Conservation (phyloP, 2,113 vertebrate species). For the Ariopsis seemanni region DNA sequence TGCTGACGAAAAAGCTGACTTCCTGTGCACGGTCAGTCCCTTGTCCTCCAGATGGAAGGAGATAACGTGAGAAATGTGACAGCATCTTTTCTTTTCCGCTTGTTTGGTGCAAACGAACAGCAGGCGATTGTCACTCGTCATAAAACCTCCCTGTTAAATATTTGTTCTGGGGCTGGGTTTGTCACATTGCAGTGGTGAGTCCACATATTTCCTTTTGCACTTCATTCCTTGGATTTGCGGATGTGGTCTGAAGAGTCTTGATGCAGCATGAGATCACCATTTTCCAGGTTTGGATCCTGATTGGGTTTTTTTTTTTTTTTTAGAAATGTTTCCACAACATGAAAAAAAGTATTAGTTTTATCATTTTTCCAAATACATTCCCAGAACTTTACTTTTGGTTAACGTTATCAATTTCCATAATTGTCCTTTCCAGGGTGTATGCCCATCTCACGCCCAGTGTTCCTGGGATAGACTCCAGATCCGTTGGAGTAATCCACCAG, state of each 20-base stretch:
- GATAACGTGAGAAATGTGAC: conserved; percentile 60
- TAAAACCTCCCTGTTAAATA: conserved; percentile 73
- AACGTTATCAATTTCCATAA: background rate
- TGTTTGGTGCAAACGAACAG: conserved; percentile 72
- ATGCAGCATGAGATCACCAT: background rate
- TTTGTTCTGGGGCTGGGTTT: conserved; percentile 65
- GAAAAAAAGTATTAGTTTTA: background rate
- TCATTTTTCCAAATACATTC: background rate
- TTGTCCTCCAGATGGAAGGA: conserved; percentile 30
- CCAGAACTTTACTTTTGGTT: background rate
- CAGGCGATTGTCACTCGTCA: conserved; percentile 65
- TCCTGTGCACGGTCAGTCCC: background rate
- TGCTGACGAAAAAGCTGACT: background rate
- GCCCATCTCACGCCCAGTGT: background rate
- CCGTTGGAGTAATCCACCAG: background rate
- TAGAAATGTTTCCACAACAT: background rate
- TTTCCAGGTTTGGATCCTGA: conserved; percentile 13
- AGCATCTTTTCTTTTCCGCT: conserved; percentile 46
- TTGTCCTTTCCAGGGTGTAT: background rate
- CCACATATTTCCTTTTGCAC: conserved; percentile 53
- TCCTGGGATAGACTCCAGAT: background rate
- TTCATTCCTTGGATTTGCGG: conserved; percentile 61
- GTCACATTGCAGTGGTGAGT: conserved; percentile 56
- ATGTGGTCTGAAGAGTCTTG: background rate
- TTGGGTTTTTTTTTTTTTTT: background rate